Percentiles rank a stretch among this genome's conserved stretches.
These are phyloP conservation scores for Zeus faber DNA, from an alignment of 2,113 vertebrate genomes.

Conservation along the genomic window DNA sequence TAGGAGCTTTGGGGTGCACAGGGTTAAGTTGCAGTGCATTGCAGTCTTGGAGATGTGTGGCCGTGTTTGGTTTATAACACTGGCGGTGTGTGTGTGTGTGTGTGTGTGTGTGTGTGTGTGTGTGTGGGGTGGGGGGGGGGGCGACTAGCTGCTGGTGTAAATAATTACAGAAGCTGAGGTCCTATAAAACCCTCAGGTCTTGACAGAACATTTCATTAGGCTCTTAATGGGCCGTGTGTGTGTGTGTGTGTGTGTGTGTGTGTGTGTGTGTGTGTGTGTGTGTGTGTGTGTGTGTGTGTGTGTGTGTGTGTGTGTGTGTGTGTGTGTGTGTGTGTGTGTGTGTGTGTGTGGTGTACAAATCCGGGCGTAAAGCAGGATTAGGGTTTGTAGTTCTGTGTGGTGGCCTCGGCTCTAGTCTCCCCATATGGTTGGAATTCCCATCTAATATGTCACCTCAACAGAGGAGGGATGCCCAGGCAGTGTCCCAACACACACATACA, in stretches of 20 bases:
- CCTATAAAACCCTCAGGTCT: constrained; percentile 23
- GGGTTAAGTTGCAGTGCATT: no score
- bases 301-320: no score
- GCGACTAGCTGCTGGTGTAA: constrained; percentile 16
- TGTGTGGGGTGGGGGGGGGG: neutral
- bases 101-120: neutral
- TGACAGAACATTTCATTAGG: constrained; percentile 5
- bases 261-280: constrained; percentile 4
- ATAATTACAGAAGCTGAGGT: constrained; percentile 7
- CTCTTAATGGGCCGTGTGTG: neutral
- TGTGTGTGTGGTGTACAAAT: no score
- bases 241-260: neutral
- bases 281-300: no score
- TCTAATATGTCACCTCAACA: no score
- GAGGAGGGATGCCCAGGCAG: no score
- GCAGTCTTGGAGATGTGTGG: no score
- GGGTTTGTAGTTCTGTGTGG: neutral
- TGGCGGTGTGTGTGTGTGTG: neutral
- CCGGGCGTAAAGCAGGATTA: constrained; percentile 4
- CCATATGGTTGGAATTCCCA: constrained; percentile 3
- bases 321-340: no score
- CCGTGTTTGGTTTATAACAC: neutral
- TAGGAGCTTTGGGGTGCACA: no score
- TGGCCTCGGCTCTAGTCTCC: neutral
- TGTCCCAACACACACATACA: constrained; percentile 5